Evolutionary conservation across 2,113 vertebrate genomes (phyloP).

Genomic region (Myodes glareolus): DNA sequence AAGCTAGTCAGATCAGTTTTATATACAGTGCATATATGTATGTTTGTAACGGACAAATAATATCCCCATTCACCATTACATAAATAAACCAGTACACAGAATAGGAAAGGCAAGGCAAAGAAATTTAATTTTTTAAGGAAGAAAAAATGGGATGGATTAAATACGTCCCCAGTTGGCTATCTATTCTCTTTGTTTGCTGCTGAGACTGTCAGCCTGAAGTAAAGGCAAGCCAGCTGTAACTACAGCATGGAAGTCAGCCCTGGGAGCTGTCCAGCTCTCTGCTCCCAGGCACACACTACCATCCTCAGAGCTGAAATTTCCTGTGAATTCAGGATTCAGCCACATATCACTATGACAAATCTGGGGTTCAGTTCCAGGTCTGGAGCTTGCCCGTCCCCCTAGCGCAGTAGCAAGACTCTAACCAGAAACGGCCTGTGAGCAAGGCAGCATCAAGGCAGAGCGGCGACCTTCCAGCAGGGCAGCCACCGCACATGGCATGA

Average conservation of each 20-base stretch:
- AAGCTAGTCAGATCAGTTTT: constrained; percentile 11
- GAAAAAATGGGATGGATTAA: neutral
- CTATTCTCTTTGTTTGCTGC: constrained; percentile 47
- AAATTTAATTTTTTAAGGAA: constrained; percentile 20
- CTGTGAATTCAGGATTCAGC: constrained; percentile 61
- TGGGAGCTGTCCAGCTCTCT: constrained; percentile 58
- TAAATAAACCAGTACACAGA: neutral
- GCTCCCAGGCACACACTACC: neutral
- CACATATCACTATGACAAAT: constrained; percentile 48
- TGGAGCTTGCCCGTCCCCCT: constrained; percentile 56
- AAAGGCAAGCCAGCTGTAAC: constrained; percentile 40
- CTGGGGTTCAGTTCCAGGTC: constrained; percentile 69
- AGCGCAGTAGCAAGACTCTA: constrained; percentile 34
- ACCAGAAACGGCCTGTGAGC: constrained; percentile 49
- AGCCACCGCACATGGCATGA: neutral
- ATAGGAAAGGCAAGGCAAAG: neutral
- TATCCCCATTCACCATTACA: neutral
- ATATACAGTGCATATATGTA: neutral
- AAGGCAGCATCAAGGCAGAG: constrained; percentile 32
- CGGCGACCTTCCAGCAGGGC: neutral
- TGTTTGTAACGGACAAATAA: neutral
- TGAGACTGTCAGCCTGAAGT: constrained; percentile 41
- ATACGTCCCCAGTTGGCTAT: constrained; percentile 46
- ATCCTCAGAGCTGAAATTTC: constrained; percentile 58
- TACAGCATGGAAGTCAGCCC: neutral